Conservation (phyloP, 2,797 vertebrate genomes). For the Sciaenops ocellatus region DNA sequence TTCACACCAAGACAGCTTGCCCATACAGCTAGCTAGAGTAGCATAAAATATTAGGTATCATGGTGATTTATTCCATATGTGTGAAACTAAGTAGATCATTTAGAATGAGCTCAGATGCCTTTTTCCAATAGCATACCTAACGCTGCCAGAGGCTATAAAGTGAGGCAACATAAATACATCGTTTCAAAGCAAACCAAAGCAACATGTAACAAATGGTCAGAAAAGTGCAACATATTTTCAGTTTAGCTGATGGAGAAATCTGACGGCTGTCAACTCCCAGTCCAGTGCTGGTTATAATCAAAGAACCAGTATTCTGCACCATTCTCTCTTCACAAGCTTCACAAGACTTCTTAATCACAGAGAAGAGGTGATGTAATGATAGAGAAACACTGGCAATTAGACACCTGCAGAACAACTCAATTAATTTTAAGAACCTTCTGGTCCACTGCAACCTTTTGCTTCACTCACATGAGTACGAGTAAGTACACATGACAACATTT, state of each 20-base stretch:
- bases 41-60: constrained; percentile 1
- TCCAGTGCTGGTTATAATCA: constrained; percentile 63
- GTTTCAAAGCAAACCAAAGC: constrained; percentile 23
- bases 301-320: constrained; percentile 65
- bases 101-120: constrained; percentile 1
- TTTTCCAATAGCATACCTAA: neutral
- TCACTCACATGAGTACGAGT: neutral
- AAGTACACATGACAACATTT: neutral
- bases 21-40: neutral
- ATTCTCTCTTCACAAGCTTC: constrained; percentile 58
- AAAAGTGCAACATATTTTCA: constrained; percentile 45
- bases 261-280: constrained; percentile 56
- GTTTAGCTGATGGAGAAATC: constrained; percentile 54
- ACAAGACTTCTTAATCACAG: constrained; percentile 66
- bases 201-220: constrained; percentile 32
- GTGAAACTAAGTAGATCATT: constrained; percentile 7
- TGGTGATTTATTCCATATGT: neutral
- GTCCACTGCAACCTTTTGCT: neutral
- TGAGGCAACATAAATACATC: neutral
- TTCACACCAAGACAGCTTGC: neutral
- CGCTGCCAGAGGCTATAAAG: neutral
- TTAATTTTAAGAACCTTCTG: constrained; percentile 44
- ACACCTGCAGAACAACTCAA: constrained; percentile 66
- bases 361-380: constrained; percentile 75
- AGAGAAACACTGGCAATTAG: constrained; percentile 77